These are phyloP conservation scores for Paedocypris micromegethes DNA, from an alignment of 2,797 vertebrate genomes.

Conservation along the genomic window DNA sequence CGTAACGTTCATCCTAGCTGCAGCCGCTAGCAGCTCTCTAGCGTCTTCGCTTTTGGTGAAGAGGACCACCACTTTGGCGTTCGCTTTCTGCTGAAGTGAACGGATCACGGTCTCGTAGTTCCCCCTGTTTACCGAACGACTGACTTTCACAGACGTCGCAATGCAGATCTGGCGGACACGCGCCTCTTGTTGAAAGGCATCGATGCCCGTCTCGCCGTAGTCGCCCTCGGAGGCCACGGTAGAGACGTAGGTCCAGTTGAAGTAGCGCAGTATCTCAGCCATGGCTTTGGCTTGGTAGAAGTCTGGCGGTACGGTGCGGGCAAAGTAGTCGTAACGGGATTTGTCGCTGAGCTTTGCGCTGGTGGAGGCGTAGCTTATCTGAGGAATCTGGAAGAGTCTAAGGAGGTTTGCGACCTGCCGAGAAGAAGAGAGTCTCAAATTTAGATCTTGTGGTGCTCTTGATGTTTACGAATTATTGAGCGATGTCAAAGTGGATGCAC, in stretches of 20 bases:
- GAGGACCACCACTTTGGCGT: constrained; percentile 88
- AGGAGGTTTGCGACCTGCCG: constrained; percentile 93
- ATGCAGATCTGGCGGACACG: constrained; percentile 95
- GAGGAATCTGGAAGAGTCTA: constrained; percentile 95
- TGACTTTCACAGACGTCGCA: constrained; percentile 95
- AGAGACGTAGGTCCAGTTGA: constrained; percentile 98
- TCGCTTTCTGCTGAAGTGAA: constrained; percentile 90
- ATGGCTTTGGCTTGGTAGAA: constrained; percentile 99
- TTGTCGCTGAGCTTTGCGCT: constrained; percentile 98
- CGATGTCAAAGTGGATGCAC: too few relatives aligned
- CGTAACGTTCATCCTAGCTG: constrained; percentile 85
- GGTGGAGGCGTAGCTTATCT: constrained; percentile 98
- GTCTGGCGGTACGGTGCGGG: constrained; percentile 93
- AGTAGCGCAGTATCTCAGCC: constrained; percentile 93
- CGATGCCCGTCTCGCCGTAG: constrained; percentile 94
- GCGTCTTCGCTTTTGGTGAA: constrained; percentile 95
- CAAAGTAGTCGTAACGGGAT: constrained; percentile 93
- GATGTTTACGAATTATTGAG: too few relatives aligned
- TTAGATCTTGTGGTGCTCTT: too few relatives aligned
- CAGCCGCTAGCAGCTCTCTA: constrained; percentile 85
- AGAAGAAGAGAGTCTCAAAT: not conserved
- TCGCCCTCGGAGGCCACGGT: constrained; percentile 96
- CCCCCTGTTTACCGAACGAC: constrained; percentile 87
- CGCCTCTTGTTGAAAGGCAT: constrained; percentile 95
- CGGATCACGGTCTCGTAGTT: constrained; percentile 88